Base-by-base conservation (phyloP, 2,888 invertebrate species). In the Aphodius sticticus region DNA sequence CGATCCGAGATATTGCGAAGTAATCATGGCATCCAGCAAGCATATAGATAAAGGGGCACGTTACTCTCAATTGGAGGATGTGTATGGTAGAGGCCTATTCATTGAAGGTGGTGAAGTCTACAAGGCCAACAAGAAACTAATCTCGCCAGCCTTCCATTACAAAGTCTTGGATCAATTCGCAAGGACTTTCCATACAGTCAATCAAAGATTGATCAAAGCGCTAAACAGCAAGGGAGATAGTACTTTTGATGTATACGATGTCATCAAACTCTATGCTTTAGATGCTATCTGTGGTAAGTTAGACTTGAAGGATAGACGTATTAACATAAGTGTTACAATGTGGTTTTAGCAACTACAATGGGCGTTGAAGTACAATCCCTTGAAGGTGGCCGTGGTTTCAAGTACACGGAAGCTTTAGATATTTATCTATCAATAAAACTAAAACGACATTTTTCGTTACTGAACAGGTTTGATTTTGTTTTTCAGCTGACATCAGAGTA, bases 61-160 rank as follows among this genome's bases (percentile, higher is more conserved):
- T 6, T 38, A 38, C 7, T 38, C 7, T 7, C 7, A 6, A 38
- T 6, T 38, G 38, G 38, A 38, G 7, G 38, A 38, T 38, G 38
- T 7, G 7, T 38, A 38, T 7, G 38, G 38, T 6, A 38, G 38
- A 38, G 38, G 38, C 7, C 38, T 38, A 6, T 38, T 38, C 7
- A 38, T 38, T 7, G 38, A 38, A 38, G 38, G 38, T 6, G 38
- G 38, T 6, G 38, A 38, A 38, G 7, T 7, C 38, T 38, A 38
- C 38, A 38, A 38, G 7, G 38, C 38, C 38, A 38, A 88, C 77
- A 85, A 90, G 76, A 89, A 88, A 85, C 83, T 90, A 77, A 88
- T 90, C 16, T 89, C 88, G 0, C 89, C 90, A 5, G 87, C 89
- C 3, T 90, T 90, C 83, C 89, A 90, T 82, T 86, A 88, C 81